Base-by-base conservation (phyloP, 64 coral and sea anemone genomes). In the Exaiptasia diaphana region DNA sequence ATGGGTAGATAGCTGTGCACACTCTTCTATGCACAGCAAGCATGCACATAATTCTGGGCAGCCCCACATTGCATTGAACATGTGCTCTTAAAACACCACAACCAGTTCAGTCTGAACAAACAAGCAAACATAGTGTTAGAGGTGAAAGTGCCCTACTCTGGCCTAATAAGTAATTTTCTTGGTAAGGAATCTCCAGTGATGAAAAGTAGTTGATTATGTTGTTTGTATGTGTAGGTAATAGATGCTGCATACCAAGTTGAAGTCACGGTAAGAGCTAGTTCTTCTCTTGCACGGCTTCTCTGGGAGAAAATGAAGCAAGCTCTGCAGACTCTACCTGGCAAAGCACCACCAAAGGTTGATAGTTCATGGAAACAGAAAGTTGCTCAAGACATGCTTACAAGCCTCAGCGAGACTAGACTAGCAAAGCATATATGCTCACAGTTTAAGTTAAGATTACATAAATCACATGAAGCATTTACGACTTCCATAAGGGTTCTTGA, bases 281-380 rank as follows among this genome's bases (percentile, higher is more conserved):
- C 91, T 6, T 92, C 89, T 32, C 85, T 99, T 20, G 95, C 95
- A 20, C 75, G 95, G 27, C 74, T 99, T 31, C 76, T 99, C 17
- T 99, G 90, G 84, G 95, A 99, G 50, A 99, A 99, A 45, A 99
- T 99, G 83, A 92, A 99, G 45, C 95, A 99, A 72, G 86, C 95
- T 5, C 38, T 99, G 30, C 80, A 92, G 40, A 93, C 80, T 2
- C 52, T 99, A 1, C 95, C 95, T 14, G 89, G 95, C n/a, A 87
- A 99, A 74, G 85, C 95, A 14, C 74, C 95, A 34, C 85, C 90
- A 20, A 88, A 91, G 65, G 85, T 99, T 11, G 95, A 99, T 48
- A 17, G 60, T 22, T 4, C 64, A 4, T 99, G 95, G 95, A 99
- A 99, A 22, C 75, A 59, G 33, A 99, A 93, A 64, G 85, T 99